Evolutionary conservation across 2,113 vertebrate species (phyloP).

Genomic region (Speoplatyrhinus poulsoni): DNA sequence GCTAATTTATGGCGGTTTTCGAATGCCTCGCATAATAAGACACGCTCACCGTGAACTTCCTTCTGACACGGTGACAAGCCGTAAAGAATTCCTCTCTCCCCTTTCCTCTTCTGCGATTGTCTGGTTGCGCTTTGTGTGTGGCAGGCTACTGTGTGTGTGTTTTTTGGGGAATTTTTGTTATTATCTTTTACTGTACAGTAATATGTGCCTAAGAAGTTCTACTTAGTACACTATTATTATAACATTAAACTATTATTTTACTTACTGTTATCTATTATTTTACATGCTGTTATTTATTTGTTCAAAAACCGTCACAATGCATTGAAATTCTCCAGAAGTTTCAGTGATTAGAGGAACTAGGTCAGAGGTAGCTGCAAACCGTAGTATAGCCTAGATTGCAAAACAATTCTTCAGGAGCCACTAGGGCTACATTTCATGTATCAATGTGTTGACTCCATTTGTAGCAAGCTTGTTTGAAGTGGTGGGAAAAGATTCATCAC

Average conservation of each 20-base stretch:
- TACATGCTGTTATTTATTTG: not conserved
- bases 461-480: conserved; percentile 52
- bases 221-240: no score
- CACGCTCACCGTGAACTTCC: conserved; percentile 68
- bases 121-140: not conserved
- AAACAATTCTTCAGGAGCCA: not conserved
- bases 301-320: not conserved
- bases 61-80: conserved; percentile 68
- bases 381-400: not conserved
- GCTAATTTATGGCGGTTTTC: conserved; percentile 71
- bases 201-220: not conserved
- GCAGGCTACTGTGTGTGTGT: conserved; percentile 16
- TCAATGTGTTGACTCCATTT: conserved; percentile 46
- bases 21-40: conserved; percentile 68
- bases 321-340: not conserved
- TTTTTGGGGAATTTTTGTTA: not conserved
- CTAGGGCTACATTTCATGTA: conserved; percentile 21
- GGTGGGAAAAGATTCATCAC: conserved; percentile 75
- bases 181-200: conserved; percentile 3
- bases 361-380: not conserved
- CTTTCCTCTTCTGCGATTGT: conserved; percentile 24
- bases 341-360: not conserved
- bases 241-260: not conserved
- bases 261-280: not conserved
- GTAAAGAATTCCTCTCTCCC: conserved; percentile 57